Percentiles rank a stretch among this genome's conserved stretches.
phyloP scores from a whole-genome alignment of 2,797 vertebrate species.

The Taenioides sp. region DNA sequence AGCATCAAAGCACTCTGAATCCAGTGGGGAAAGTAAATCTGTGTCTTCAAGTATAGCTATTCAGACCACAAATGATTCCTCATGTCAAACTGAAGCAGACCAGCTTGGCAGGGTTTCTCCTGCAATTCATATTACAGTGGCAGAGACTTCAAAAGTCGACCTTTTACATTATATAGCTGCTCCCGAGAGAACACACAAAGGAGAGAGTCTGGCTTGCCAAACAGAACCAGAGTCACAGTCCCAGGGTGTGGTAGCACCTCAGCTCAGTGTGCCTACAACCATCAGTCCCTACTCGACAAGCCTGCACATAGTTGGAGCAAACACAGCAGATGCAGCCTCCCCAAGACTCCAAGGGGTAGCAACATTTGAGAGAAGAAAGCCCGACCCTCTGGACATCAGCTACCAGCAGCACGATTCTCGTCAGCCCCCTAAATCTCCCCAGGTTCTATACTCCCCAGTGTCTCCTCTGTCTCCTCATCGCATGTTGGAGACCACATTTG shows the following conservation, averaged over 20 bases:
- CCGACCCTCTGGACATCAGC: slow-evolving; percentile 95
- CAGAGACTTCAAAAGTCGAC: slow-evolving; percentile 91
- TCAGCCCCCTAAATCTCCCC: slow-evolving; percentile 95
- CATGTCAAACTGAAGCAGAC: slow-evolving; percentile 94
- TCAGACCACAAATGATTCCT: slow-evolving; percentile 96
- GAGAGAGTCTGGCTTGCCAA: slow-evolving; percentile 97
- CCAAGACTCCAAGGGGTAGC: slow-evolving; percentile 81
- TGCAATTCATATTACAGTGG: slow-evolving; percentile 93
- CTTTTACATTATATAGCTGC: slow-evolving; percentile 96
- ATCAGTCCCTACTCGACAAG: slow-evolving; percentile 93
- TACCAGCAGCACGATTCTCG: slow-evolving; percentile 89
- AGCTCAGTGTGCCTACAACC: slow-evolving; percentile 89
- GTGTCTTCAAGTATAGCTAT: slow-evolving; percentile 91
- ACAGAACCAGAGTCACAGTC: slow-evolving; percentile 91
- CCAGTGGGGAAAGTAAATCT: slow-evolving; percentile 81
- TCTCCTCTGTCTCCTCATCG: slow-evolving; percentile 96
- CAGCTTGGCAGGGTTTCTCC: slow-evolving; percentile 90
- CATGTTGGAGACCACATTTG: slow-evolving; percentile 92
- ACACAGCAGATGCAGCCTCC: slow-evolving; percentile 76
- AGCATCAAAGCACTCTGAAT: slow-evolving; percentile 87
- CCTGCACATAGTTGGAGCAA: slow-evolving; percentile 89
- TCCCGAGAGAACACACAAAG: slow-evolving; percentile 92
- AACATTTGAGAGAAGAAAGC: slow-evolving; percentile 95
- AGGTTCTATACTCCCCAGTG: slow-evolving; percentile 96
- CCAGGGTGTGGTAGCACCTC: slow-evolving; percentile 87